Evolutionary conservation across 1,140 invertebrate species (phyloP).

Genomic region (Nautilus pompilius): DNA sequence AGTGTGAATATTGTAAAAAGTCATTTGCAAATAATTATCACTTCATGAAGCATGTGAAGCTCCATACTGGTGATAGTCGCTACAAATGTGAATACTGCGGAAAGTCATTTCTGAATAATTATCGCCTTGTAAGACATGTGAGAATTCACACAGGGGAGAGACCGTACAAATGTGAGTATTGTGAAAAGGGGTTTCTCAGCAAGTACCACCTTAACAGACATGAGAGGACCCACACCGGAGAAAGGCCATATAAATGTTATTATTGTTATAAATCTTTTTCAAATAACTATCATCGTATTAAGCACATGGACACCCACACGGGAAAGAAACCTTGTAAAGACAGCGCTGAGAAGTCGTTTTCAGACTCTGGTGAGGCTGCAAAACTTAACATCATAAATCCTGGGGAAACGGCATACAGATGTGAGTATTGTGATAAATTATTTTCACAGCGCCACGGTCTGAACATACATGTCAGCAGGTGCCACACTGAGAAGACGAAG

Average conservation of each 20-base stretch:
- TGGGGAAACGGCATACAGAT: slow-evolving; percentile 53
- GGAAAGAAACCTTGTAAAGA: slow-evolving; percentile 41
- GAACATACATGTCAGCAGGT: too few species aligned
- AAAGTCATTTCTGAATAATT: slow-evolving; percentile 23
- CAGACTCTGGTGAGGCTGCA: too few species aligned
- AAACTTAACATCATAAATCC: slow-evolving; percentile 44
- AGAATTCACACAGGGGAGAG: slow-evolving; percentile 49
- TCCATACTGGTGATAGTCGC: too few species aligned
- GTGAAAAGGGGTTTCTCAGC: slow-evolving; percentile 31
- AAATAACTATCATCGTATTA: slow-evolving; percentile 7
- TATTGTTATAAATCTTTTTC: slow-evolving; percentile 9
- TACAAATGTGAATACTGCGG: slow-evolving; percentile 55
- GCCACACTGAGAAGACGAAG: too few species aligned
- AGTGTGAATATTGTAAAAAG: too few species aligned
- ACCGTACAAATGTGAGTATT: slow-evolving; percentile 49
- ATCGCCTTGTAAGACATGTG: slow-evolving; percentile 42
- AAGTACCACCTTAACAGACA: slow-evolving; percentile 41
- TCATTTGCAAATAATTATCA: too few species aligned
- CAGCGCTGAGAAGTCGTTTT: too few species aligned
- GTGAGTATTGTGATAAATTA: slow-evolving; percentile 49
- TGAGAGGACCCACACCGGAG: slow-evolving; percentile 41
- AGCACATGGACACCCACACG: slow-evolving; percentile 46
- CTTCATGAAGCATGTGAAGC: too few species aligned
- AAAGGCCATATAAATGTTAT: slow-evolving; percentile 11
- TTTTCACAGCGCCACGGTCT: slow-evolving; percentile 54